Percentiles rank a stretch among this genome's conserved stretches.
These are phyloP conservation scores for Oppia nitens DNA, from an alignment of 1,140 invertebrate species.

Conservation along the genomic window DNA sequence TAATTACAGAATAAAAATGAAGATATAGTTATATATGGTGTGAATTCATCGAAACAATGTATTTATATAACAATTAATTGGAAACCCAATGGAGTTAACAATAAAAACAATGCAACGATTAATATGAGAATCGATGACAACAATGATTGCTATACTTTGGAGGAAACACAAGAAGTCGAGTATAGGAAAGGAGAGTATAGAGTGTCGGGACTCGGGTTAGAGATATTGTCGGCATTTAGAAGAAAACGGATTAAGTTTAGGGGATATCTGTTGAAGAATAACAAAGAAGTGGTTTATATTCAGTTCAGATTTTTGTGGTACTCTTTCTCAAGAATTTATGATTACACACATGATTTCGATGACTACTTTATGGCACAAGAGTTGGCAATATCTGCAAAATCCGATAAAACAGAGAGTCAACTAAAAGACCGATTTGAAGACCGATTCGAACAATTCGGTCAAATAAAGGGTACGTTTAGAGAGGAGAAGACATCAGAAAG, in stretches of 20 bases:
- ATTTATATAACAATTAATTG: background rate
- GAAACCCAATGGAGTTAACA: background rate
- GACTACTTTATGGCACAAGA: background rate
- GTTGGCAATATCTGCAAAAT: too few relatives aligned
- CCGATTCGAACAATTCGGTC: background rate
- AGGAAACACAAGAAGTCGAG: background rate
- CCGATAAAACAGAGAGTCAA: too few relatives aligned
- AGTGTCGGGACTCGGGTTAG: conserved; percentile 2
- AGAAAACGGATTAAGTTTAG: conserved; percentile 5
- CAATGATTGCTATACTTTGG: background rate
- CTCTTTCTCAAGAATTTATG: background rate
- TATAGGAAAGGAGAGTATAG: conserved; percentile 4
- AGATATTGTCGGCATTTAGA: background rate
- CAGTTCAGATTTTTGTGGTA: background rate
- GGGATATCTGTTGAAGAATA: conserved; percentile 3
- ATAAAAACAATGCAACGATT: background rate
- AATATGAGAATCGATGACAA: conserved; percentile 1
- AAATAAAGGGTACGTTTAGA: background rate
- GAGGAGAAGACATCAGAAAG: background rate
- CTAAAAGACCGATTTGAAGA: background rate
- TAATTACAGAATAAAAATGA: conserved; percentile 2
- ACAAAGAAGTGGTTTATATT: background rate
- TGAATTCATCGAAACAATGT: background rate
- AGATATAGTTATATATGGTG: background rate
- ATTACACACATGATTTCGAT: background rate